Base-by-base conservation (phyloP, 2,113 vertebrate genomes). In the Gavia stellata region DNA sequence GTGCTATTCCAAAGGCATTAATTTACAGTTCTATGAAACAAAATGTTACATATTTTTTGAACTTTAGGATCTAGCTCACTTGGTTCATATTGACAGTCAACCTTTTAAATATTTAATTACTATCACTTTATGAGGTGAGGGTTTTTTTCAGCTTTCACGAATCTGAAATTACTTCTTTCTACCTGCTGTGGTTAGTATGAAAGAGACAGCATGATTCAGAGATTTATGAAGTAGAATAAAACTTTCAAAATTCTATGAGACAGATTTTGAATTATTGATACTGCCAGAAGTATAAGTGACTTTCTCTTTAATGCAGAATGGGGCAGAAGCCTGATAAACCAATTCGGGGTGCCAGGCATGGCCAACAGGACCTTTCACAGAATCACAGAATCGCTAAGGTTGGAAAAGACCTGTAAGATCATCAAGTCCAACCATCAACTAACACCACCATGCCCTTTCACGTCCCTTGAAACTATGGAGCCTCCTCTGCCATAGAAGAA, bases 31-130 rank as follows among this genome's bases (percentile, higher is more conserved):
- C 38, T 75, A 28, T n/a, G 20, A 71, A 94, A 40, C 16, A 73
- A 80, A 94, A 53, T 50, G 16, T 52, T 50, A n/a, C 10, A 3
- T 40, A 16, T 23, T 87, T 77, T 90, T 78, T 81, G 14, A 93
- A 90, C n/a, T 87, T 75, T 44, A 71, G 18, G 20, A 55, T 67
- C n/a, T 21, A 75, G 11, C 17, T 74, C 52, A 49, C 8, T 52
- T 67, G 58, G 25, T 70, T 90, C 36, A 68, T 74, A 80, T 10
- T 68, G 44, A 59, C 12, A 17, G 66, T 33, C 52, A 45, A 59
- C 7, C 33, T 88, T 72, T 92, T 66, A 95, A 93, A 90, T 56
- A 71, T 86, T 94, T 86, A 50, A 72, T 74, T 95, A 47, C 63
- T 42, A 17, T 40, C 45, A 59, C 24, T 79, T 88, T 65, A 65